Base-by-base conservation (phyloP, 2,113 vertebrate species). In the Epinephelus moara region DNA sequence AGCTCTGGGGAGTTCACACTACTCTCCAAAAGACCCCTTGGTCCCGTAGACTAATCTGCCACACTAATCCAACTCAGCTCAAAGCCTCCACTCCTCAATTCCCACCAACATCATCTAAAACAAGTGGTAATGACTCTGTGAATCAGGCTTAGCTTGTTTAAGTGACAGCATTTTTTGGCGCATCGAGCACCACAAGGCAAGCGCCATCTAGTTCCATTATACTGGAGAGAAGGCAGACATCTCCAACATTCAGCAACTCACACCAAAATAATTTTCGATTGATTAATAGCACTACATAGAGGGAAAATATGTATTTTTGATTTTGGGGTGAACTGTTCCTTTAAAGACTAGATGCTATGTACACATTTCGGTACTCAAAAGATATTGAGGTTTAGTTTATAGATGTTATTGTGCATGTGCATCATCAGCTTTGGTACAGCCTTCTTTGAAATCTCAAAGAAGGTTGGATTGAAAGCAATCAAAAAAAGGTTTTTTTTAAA, bases 1-100 rank as follows among this genome's bases (percentile, higher is more conserved):
- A 95, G 93, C 90, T 95, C 94, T 94, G 95, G 94, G 95, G 96
- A 97, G 96, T 90, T 94, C 94, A 94, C 91, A 91, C 72, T 23
- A 71, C 87, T 91, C 94, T 94, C 92, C 91, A 85, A 88, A 77
- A 42, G 78, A 88, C 77, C 77, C 90, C 70, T 90, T 75, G 84
- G 79, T 64, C 19, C 92, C 89, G 85, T 91, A 88, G 90, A 77
- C 70, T 93, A 93, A 94, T 89, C 81, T 37, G 47, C 88, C 83
- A 87, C 56, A 81, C 67, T 85, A 88, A 91, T 86, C 86, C 81
- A 72, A 76, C 23, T 66, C 70, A 78, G 83, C 50, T 67, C 93
- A 87, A 89, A 93, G 93, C 85, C 55, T 70, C 73, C 53, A 64
- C 56, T 77, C 50, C 57, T 77, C 71, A 68, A 21, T 83, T 77